Conservation (phyloP, 2,888 invertebrate genomes). For the Aleiodes testaceus region DNA sequence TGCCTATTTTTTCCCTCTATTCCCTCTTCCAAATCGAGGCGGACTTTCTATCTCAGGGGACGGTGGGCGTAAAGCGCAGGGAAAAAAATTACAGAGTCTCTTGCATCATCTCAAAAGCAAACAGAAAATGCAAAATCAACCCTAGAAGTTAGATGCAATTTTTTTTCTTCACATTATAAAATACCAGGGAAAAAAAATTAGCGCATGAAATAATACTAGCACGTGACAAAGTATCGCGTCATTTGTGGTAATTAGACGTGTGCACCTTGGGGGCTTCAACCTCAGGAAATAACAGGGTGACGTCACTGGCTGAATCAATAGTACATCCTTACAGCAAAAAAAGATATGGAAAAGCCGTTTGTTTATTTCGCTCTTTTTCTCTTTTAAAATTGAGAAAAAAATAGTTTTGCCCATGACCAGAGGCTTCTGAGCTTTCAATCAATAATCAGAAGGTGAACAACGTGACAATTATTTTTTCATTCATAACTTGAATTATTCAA, state of each 20-base stretch:
- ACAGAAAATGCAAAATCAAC: no score
- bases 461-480: slow-evolving; percentile 6
- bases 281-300: slow-evolving; percentile 54
- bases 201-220: slow-evolving; percentile 31
- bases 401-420: slow-evolving; percentile 26
- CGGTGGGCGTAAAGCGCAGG: no score
- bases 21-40: no score
- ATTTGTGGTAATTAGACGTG: slow-evolving; percentile 65
- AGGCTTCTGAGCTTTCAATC: slow-evolving; percentile 23
- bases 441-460: slow-evolving; percentile 39
- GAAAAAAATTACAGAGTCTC: no score
- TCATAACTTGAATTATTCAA: no score
- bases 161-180: slow-evolving; percentile 34
- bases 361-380: not conserved
- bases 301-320: slow-evolving; percentile 44
- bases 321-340: not conserved
- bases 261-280: slow-evolving; percentile 51
- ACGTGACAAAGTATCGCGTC: slow-evolving; percentile 59
- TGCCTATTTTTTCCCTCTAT: no score
- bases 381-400: slow-evolving; percentile 2
- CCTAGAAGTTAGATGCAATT: no score
- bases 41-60: no score
- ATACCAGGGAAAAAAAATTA: not conserved
- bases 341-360: not conserved
- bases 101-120: no score